Evolutionary conservation across 2,113 vertebrate genomes (phyloP).

Genomic region (Mesoclemmys tuberculata): DNA sequence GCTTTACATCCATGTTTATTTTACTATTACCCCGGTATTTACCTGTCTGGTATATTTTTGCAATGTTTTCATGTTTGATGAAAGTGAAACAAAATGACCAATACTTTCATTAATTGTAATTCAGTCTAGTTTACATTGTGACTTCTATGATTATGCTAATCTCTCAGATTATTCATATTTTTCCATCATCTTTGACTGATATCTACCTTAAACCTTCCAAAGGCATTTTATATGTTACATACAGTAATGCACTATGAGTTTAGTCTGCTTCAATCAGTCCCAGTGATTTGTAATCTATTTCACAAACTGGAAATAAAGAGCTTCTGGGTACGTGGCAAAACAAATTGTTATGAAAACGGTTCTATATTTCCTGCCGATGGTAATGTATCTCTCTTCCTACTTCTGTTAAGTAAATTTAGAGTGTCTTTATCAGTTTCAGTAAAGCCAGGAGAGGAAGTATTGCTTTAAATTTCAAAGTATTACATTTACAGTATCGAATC

Average conservation of each 20-base stretch:
- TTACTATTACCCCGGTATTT: background rate
- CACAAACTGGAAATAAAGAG: slow-evolving; percentile 17
- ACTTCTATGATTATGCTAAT: background rate
- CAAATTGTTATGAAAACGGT: slow-evolving; percentile 71
- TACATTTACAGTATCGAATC: background rate
- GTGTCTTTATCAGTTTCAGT: slow-evolving; percentile 50
- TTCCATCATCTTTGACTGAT: slow-evolving; percentile 36
- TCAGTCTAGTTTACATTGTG: background rate
- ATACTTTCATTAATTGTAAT: background rate
- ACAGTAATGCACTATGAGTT: background rate
- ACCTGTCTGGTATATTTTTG: background rate
- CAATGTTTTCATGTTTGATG: background rate
- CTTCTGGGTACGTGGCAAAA: slow-evolving; percentile 57
- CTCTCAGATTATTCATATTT: slow-evolving; percentile 12
- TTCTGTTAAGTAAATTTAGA: slow-evolving; percentile 64
- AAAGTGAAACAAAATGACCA: background rate
- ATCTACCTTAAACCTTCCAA: slow-evolving; percentile 31
- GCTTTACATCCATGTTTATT: background rate
- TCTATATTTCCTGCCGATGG: slow-evolving; percentile 50
- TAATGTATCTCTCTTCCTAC: slow-evolving; percentile 51
- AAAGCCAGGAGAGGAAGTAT: slow-evolving; percentile 34
- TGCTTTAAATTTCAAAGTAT: slow-evolving; percentile 39
- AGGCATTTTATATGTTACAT: slow-evolving; percentile 11
- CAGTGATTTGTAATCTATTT: slow-evolving; percentile 53
- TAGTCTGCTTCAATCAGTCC: slow-evolving; percentile 57